Evolutionary conservation across 1,140 invertebrate genomes (phyloP), one percentile per base, ranked within the genome.

Genomic region (Lysiphlebus fabarum): DNA sequence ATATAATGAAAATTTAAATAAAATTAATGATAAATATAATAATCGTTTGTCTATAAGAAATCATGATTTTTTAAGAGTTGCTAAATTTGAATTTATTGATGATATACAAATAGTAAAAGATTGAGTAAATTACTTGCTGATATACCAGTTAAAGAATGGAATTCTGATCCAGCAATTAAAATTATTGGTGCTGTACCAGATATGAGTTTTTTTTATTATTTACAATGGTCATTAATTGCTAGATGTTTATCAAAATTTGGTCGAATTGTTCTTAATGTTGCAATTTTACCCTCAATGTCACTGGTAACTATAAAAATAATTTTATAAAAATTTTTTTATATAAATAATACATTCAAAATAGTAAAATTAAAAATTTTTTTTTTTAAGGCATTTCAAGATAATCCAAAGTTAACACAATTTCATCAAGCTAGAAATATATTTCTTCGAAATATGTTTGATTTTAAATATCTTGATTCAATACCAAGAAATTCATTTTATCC

Each of bases 391-490:
- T 53, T 66, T 5, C 61, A 14, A 34, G 42, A 60, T 33, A 45
- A 0, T 14, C 48, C 59, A 12, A 14, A 34, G 8, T 0, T 0
- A 3, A 33, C n/a, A 5, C 11, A 0, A 33, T 17, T 56, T 6
- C 67, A 70, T 17, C 55, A 37, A n/a, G 4, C 26, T 7, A 40
- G 2, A 12, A 48, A 59, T 33, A 38, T 72, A 4, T 53, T 74
- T 11, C 69, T 75, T 57, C 59, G 72, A 55, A 45, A 56, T 7
- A 51, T 76, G 41, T 77, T 78, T 61, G 33, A 75, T 48, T 67
- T 49, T 34, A 47, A 68, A 50, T 4, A 62, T 7, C 51, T 75
- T 42, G 76, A 70, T 8, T 26, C 36, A 37, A 6, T 78, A 10
- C 53, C 68, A 3, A 69, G 71, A 42, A 50, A 66, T 12, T 57